Base-by-base conservation (phyloP, 2,888 invertebrate species). In the Synergus japonicus region DNA sequence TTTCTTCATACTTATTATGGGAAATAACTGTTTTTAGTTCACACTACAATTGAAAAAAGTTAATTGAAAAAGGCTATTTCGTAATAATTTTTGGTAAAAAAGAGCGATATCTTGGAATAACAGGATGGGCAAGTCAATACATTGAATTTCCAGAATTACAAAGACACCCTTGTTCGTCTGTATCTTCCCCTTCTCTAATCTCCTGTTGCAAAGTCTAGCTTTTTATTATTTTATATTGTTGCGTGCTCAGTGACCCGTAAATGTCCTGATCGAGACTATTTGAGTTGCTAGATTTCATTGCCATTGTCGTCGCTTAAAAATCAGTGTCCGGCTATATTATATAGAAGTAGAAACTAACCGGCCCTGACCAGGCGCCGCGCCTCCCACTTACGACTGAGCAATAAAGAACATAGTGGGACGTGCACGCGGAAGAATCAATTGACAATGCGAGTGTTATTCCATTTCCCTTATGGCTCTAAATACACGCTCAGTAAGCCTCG, bases 81-180 rank as follows among this genome's bases (percentile, higher is more conserved):
- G 29, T 29, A 3, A 29, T 29, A 29, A 29, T 44, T 46, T 67
- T 67, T 44, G 13, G 37, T 37, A 58, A 49, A 49, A 65, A 46
- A 37, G 13, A 77, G n/a, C 12, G 77, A 49, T 13, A 29, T 22
- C 44, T 67, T 67, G 22, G 37, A 64, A 77, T 69, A 81, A 84
- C 84, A 86, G 88, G 88, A 86, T 86, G 83, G 89, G 87, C 83
- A 85, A 82, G 86, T 86, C 85, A 82, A 46, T 43, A 60, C 83
- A 86, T 86, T 84, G 85, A 88, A 87, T 87, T 88, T 85, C 85
- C 86, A 84, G 78, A 82, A 82, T 83, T 83, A 83, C 85, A 81
- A 84, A 85, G 83, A 29, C 63, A 18, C 22, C 58, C 46, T 66
- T 80, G 65, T 18, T 29, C 22, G 22, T 22, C 54, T 79, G 73